Conservation (phyloP, 2,888 invertebrate genomes). For the Cotesia congregata region DNA sequence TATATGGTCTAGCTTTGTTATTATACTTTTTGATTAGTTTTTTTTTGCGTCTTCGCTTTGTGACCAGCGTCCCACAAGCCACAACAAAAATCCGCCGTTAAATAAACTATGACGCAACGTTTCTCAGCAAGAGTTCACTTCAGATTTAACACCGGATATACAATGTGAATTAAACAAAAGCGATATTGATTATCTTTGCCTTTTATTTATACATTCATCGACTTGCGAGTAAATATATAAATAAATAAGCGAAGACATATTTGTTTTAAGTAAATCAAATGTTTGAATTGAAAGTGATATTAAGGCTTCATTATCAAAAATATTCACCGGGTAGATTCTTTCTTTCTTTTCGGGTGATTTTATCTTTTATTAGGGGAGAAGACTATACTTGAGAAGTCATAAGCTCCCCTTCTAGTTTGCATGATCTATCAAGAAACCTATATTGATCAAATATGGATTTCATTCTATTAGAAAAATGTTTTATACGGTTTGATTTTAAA, state of each 20-base stretch:
- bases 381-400: background rate
- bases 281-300: background rate
- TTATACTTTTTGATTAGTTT: background rate
- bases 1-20: background rate
- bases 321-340: background rate
- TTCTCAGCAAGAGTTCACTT: slow-evolving; percentile 21
- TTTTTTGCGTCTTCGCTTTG: slow-evolving; percentile 16
- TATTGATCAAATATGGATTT: background rate
- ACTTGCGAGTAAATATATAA: background rate
- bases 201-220: background rate
- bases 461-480: background rate
- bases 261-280: background rate
- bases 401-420: background rate
- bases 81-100: slow-evolving; percentile 41
- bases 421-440: background rate
- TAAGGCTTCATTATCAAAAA: background rate
- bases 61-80: slow-evolving; percentile 27
- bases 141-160: slow-evolving; percentile 27
- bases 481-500: background rate
- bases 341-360: background rate
- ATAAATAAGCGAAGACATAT: background rate
- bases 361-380: background rate
- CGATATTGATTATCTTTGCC: background rate
- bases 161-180: slow-evolving; percentile 4
- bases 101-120: slow-evolving; percentile 44